Base-by-base conservation (phyloP, 2,113 vertebrate species). In the Corvus moneduloides region DNA sequence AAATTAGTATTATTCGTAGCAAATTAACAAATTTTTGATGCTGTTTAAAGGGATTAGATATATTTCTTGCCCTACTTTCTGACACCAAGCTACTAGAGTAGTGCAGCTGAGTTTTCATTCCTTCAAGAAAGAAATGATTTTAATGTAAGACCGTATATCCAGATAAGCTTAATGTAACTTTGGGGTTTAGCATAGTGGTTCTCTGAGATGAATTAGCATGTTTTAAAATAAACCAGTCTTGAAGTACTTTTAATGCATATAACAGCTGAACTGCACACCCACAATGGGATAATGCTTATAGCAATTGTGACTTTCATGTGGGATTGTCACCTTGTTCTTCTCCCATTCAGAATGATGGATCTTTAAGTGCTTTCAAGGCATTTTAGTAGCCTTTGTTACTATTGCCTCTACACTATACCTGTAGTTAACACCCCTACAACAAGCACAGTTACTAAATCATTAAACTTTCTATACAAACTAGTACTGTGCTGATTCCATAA, bases 141-240 rank as follows among this genome's bases (percentile, higher is more conserved):
- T 72, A 63, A 37, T n/a, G 9, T 2, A 16, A 85, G 26, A 83
- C 10, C 9, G 8, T 49, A 19, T 48, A 61, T 37, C 16, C 41
- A 64, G 18, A 22, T 46, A 66, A 78, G 44, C 39, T 82, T 90
- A 72, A 64, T 19, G 26, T 43, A 61, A 88, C 22, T 83, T 52
- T 10, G 49, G 12, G 22, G 37, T 58, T 87, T 37, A 49, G 32
- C 30, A 59, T 1, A 56, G 19, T 43, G 16, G 5, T 20, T 54
- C 51, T 71, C 4, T 8, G 20, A 84, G 37, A 91, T 1, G 0
- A 81, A 41, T 69, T 37, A 84, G 16, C n/a, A 79, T 0, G 0
- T 21, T 49, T 84, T 55, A 46, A 81, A 95, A 51, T 26, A 85
- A 89, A 51, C 5, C 11, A 56, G 33, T 6, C 35, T 32, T 87